A percentile compares a stretch with the other conserved stretches of the same genome.
Evolutionary conservation across 2,797 vertebrate genomes (phyloP).

Genomic region (Melanogrammus aeglefinus): DNA sequence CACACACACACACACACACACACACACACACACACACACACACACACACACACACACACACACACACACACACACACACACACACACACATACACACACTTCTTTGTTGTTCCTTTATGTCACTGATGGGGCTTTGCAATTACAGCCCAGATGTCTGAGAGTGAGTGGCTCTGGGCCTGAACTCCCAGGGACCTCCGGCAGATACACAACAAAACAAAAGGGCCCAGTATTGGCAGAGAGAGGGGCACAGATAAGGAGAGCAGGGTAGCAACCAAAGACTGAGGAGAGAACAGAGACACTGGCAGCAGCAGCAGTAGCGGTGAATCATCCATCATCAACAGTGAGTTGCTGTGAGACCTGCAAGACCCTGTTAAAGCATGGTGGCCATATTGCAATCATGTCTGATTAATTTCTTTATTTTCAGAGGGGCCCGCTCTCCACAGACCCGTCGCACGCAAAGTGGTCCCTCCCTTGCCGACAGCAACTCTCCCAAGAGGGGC

Average conservation of each 20-base stretch:
- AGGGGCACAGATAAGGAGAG: neutral
- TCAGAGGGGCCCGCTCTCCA: slow-evolving; percentile 50
- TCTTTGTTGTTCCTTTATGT: neutral
- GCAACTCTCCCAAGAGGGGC: slow-evolving; percentile 65
- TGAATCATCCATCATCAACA: neutral
- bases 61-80: neutral
- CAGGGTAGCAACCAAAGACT: too few relatives aligned
- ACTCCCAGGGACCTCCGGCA: slow-evolving; percentile 5
- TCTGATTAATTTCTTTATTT: slow-evolving; percentile 66
- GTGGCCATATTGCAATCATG: slow-evolving; percentile 40
- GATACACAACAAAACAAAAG: slow-evolving; percentile 7
- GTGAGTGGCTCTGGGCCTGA: slow-evolving; percentile 1
- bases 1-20: neutral
- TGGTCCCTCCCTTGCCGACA: slow-evolving; percentile 49
- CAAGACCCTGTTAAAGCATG: too few relatives aligned
- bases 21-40: neutral
- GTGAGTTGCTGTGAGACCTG: neutral
- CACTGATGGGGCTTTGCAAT: slow-evolving; percentile 1
- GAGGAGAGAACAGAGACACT: neutral
- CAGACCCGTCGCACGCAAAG: slow-evolving; percentile 51
- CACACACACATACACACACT: slow-evolving; percentile 1
- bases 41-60: neutral
- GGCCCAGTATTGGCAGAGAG: neutral
- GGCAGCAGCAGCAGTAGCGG: too few relatives aligned
- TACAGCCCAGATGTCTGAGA: slow-evolving; percentile 1